A percentile compares a stretch with the other conserved stretches of the same genome.
These are phyloP conservation scores for Drosophila micromelanica DNA, from an alignment of 1,140 invertebrate genomes.

Conservation along the genomic window DNA sequence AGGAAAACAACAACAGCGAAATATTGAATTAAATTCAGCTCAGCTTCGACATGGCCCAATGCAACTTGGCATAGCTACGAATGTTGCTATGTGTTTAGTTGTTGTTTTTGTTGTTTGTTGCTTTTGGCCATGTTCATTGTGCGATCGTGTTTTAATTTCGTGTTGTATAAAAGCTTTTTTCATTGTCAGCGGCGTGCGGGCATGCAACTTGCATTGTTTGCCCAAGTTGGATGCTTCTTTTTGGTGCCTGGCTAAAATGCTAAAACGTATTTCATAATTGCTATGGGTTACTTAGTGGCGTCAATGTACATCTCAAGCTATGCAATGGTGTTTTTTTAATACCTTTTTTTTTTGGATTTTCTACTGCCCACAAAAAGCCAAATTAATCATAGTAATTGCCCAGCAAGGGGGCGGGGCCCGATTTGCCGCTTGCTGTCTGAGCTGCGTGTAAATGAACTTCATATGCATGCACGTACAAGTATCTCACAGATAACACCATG, in stretches of 20 bases:
- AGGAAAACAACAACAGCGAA: slow-evolving; percentile 27
- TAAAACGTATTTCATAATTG: slow-evolving; percentile 81
- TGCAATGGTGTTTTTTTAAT: slow-evolving; percentile 6
- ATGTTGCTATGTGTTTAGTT: neutral
- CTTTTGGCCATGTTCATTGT: slow-evolving; percentile 62
- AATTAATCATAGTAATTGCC: slow-evolving; percentile 76
- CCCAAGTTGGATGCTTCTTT: slow-evolving; percentile 48
- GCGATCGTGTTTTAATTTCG: slow-evolving; percentile 82
- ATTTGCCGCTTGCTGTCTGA: slow-evolving; percentile 33
- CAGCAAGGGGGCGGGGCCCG: slow-evolving; percentile 7
- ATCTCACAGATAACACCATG: slow-evolving; percentile 44
- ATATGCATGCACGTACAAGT: slow-evolving; percentile 38
- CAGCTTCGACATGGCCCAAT: slow-evolving; percentile 77
- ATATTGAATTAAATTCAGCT: slow-evolving; percentile 75
- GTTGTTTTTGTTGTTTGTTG: slow-evolving; percentile 25
- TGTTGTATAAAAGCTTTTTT: slow-evolving; percentile 78
- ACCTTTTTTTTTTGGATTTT: slow-evolving; percentile 22
- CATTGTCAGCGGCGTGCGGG: slow-evolving; percentile 79
- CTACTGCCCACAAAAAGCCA: slow-evolving; percentile 42
- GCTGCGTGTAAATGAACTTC: slow-evolving; percentile 80
- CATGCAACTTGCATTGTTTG: slow-evolving; percentile 66
- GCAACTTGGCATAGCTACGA: slow-evolving; percentile 51
- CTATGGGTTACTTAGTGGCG: slow-evolving; percentile 41
- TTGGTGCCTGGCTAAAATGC: slow-evolving; percentile 58
- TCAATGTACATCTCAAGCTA: slow-evolving; percentile 42